Percentiles rank a stretch among this genome's conserved stretches.
These are phyloP conservation scores for Phataginus tetradactyla DNA, from an alignment of 2,797 vertebrate species.

Conservation along the genomic window DNA sequence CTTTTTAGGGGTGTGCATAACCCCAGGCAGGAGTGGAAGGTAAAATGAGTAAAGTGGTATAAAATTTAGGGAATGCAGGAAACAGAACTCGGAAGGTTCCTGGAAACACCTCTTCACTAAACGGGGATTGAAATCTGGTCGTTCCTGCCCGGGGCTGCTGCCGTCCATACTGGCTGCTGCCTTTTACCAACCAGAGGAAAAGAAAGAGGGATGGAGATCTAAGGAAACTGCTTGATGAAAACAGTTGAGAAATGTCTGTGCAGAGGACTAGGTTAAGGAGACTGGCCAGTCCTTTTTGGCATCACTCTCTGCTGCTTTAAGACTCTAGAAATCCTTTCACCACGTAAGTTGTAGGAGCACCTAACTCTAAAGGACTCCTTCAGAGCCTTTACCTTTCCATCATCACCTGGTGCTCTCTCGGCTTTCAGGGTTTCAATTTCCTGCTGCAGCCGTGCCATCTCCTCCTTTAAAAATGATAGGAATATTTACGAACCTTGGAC, in stretches of 20 bases:
- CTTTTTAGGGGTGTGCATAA: not conserved
- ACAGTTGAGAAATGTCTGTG: not conserved
- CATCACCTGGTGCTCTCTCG: slow-evolving; percentile 87
- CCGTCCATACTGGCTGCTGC: not conserved
- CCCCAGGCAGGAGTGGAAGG: not conserved
- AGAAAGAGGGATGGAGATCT: not conserved
- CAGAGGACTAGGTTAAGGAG: not conserved
- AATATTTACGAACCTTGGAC: not conserved
- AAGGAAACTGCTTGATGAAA: not conserved
- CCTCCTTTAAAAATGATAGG: slow-evolving; percentile 89
- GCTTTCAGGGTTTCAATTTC: slow-evolving; percentile 92
- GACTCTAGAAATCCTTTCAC: not conserved
- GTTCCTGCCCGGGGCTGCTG: not conserved
- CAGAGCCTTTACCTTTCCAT: slow-evolving; percentile 90
- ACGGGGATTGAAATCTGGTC: no score
- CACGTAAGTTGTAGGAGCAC: fast-evolving
- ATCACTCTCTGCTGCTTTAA: no score
- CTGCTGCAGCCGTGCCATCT: slow-evolving; percentile 95
- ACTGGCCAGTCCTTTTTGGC: not conserved
- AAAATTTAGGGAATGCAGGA: not conserved
- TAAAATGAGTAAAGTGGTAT: not conserved
- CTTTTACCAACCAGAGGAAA: not conserved
- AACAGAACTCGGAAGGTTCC: not conserved
- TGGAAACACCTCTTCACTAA: not conserved
- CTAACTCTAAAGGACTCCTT: not conserved